A percentile compares a stretch with the other conserved stretches of the same genome.
These are phyloP conservation scores for Eulemur macaco DNA, from an alignment of 2,113 vertebrate species.

Conservation along the genomic window DNA sequence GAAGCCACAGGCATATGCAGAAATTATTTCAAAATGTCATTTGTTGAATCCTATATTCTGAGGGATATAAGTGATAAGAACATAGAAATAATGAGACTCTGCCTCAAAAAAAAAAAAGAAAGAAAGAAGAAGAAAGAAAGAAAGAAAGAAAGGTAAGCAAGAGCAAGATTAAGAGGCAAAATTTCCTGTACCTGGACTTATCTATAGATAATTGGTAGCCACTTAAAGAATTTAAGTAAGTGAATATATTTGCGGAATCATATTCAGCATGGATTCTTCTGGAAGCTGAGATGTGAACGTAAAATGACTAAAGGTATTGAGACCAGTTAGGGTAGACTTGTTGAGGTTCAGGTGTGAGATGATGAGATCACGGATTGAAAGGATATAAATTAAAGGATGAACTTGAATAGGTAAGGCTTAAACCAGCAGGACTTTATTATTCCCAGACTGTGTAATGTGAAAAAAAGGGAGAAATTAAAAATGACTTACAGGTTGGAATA, in stretches of 20 bases:
- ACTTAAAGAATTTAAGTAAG: background rate
- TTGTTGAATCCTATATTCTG: background rate
- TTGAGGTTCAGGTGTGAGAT: background rate
- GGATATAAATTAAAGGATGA: background rate
- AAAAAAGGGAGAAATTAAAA: background rate
- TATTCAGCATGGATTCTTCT: background rate
- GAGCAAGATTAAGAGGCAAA: background rate
- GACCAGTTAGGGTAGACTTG: background rate
- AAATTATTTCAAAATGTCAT: background rate
- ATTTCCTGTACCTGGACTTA: background rate
- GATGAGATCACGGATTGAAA: background rate
- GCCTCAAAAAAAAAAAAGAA: no score
- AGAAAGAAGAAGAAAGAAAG: background rate
- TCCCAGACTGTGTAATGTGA: background rate
- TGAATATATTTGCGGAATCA: background rate
- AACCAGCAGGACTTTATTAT: background rate
- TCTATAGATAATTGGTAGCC: background rate
- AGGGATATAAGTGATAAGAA: background rate
- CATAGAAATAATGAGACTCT: no score
- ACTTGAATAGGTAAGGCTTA: background rate
- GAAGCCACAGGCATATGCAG: rapidly evolving
- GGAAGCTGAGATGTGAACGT: background rate
- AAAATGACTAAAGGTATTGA: background rate
- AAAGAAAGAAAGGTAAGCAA: background rate
- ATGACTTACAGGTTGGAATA: background rate